A percentile compares a stretch with the other conserved stretches of the same genome.
phyloP scores from a whole-genome alignment of 2,888 invertebrate species.

The Melanostoma mellinum region DNA sequence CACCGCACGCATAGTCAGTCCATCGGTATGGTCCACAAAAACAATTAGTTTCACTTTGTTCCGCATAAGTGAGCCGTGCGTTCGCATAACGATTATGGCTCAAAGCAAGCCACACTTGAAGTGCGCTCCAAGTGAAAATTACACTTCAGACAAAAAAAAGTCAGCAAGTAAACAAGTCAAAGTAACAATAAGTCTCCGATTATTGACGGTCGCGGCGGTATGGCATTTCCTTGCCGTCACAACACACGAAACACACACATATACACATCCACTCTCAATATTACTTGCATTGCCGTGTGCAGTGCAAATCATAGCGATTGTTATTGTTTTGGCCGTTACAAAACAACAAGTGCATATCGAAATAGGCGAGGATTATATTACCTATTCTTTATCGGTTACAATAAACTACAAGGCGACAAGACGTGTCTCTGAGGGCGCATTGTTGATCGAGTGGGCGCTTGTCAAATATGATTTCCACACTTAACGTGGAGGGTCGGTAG shows the following conservation, averaged over 20 bases:
- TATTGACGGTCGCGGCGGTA: constrained; percentile 55
- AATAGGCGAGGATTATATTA: constrained; percentile 41
- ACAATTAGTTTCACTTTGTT: constrained; percentile 67
- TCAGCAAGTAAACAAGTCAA: constrained; percentile 27
- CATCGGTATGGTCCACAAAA: constrained; percentile 40
- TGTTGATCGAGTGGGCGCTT: constrained; percentile 53
- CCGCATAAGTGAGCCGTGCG: constrained; percentile 66
- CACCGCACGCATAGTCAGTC: constrained; percentile 10
- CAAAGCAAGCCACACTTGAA: constrained; percentile 30
- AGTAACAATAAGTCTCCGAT: constrained; percentile 51
- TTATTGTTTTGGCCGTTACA: constrained; percentile 32
- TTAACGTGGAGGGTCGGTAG: constrained; percentile 38
- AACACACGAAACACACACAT: neutral
- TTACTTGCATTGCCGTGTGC: neutral
- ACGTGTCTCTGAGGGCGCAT: constrained; percentile 49
- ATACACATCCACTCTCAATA: constrained; percentile 15
- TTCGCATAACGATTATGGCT: constrained; percentile 61
- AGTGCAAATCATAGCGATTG: constrained; percentile 30
- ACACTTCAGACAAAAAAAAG: constrained; percentile 32
- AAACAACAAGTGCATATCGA: constrained; percentile 50
- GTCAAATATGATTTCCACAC: constrained; percentile 10
- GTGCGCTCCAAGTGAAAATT: constrained; percentile 42
- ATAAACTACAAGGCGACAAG: constrained; percentile 40
- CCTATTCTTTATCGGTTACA: constrained; percentile 50
- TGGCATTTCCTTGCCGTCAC: neutral